A percentile compares a stretch with the other conserved stretches of the same genome.
Conservation (phyloP, 2,113 vertebrate species). For the Genyomyrus donnyi region DNA sequence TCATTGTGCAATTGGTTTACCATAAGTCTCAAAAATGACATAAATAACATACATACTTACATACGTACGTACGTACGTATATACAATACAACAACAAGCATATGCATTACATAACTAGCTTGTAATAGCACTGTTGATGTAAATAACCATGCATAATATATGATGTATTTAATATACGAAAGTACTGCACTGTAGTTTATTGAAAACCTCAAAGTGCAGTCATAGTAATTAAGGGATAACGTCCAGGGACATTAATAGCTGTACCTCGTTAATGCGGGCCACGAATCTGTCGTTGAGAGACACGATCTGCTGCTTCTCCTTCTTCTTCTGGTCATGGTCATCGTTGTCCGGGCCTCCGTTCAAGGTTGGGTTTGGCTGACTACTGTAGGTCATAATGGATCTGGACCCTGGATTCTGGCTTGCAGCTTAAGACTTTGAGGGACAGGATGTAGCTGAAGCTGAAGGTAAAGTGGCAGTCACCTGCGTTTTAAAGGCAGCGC, state of each 20-base stretch:
- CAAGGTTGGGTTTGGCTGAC: conserved; percentile 41
- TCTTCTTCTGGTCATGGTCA: conserved; percentile 46
- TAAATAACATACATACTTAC: too few relatives aligned
- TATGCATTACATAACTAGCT: not conserved
- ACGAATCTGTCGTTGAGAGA: conserved; percentile 75
- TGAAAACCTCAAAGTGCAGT: not conserved
- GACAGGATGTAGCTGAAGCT: too few relatives aligned
- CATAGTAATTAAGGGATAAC: not conserved
- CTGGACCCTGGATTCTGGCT: too few relatives aligned
- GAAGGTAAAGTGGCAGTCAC: too few relatives aligned
- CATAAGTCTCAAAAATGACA: too few relatives aligned
- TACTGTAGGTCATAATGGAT: too few relatives aligned
- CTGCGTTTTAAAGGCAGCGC: too few relatives aligned
- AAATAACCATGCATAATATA: not conserved
- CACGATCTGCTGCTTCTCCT: conserved; percentile 74
- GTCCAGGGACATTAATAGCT: conserved; percentile 22
- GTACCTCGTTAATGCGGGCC: conserved; percentile 66
- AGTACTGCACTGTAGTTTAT: not conserved
- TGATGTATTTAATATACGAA: not conserved
- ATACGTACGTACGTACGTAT: too few relatives aligned
- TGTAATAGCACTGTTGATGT: not conserved
- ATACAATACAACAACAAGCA: too few relatives aligned
- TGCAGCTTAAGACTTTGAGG: too few relatives aligned
- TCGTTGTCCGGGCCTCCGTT: conserved; percentile 44
- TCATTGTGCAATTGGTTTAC: too few relatives aligned